Percentiles rank a stretch among this genome's conserved stretches.
These are phyloP conservation scores for Oreochromis aureus DNA, from an alignment of 2,113 vertebrate genomes.

Conservation along the genomic window DNA sequence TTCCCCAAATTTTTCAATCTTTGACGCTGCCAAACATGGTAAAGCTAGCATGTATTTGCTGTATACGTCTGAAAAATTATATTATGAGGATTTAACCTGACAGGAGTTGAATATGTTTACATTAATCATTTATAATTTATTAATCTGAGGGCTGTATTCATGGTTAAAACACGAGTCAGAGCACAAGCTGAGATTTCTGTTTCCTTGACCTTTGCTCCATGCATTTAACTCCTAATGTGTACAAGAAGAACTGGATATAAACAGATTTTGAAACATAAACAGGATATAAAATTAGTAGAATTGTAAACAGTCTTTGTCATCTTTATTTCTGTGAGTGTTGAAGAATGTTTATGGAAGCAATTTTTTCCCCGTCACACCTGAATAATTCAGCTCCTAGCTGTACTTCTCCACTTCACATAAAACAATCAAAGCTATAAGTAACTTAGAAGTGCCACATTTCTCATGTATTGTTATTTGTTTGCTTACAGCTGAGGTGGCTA, in stretches of 20 bases:
- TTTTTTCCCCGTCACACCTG: not conserved
- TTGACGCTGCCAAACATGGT: not conserved
- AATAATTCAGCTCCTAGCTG: not conserved
- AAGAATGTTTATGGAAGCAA: not conserved
- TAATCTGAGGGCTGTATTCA: not conserved
- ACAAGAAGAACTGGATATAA: not conserved
- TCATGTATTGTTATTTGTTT: not conserved
- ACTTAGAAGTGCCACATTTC: not conserved
- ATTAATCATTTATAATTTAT: not conserved
- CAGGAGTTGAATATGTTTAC: not conserved
- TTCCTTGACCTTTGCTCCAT: not conserved
- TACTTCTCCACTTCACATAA: not conserved
- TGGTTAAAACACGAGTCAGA: too few species aligned
- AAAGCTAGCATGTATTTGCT: not conserved
- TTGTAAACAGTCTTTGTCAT: not conserved
- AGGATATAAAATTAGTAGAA: not conserved
- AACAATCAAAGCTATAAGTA: not conserved
- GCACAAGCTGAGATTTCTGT: not conserved
- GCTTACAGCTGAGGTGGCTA: constrained; percentile 75
- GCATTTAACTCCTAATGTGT: not conserved
- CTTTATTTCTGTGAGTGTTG: not conserved
- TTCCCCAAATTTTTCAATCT: not conserved
- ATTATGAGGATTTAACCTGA: not conserved
- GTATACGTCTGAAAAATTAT: not conserved
- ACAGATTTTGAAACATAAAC: not conserved